Percentiles rank a stretch among this genome's conserved stretches.
Conservation (phyloP, 2,113 vertebrate species). For the Oophaga pumilio region DNA sequence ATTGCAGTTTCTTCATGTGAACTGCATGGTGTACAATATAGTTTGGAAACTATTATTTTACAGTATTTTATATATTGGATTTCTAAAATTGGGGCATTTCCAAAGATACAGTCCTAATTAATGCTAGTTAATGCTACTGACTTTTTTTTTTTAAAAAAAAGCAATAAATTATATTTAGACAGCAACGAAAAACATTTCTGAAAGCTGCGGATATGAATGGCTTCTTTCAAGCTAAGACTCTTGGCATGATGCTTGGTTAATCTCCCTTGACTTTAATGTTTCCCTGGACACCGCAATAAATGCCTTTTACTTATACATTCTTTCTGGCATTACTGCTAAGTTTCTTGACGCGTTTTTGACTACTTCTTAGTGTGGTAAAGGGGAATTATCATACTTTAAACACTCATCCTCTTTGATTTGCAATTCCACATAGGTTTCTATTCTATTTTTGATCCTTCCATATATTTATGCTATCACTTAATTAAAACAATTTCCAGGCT, state of each 20-base stretch:
- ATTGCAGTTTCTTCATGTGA: background rate
- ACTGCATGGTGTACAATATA: background rate
- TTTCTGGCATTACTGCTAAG: conserved; percentile 17
- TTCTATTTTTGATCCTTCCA: conserved; percentile 44
- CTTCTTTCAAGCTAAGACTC: conserved; percentile 19
- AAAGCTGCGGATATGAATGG: background rate
- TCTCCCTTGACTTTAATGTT: conserved; percentile 13
- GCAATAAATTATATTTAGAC: background rate
- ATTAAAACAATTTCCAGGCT: conserved; percentile 42
- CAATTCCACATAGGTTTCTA: conserved; percentile 12
- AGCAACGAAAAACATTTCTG: background rate
- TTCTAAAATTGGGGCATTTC: background rate
- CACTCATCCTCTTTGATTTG: conserved; percentile 32
- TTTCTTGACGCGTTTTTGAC: conserved; percentile 25
- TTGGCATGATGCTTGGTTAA: conserved; percentile 13
- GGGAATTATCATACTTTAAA: conserved; percentile 27
- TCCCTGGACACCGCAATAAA: conserved; percentile 21
- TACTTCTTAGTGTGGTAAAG: conserved; percentile 17
- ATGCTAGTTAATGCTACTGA: background rate
- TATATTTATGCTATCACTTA: conserved; percentile 32
- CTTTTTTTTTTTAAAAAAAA: no score
- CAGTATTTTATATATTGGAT: background rate
- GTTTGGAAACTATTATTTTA: background rate
- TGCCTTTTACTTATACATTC: conserved; percentile 10
- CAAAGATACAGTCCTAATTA: background rate